Conservation (phyloP, 2,888 invertebrate genomes). For the Tipula lateralis region DNA sequence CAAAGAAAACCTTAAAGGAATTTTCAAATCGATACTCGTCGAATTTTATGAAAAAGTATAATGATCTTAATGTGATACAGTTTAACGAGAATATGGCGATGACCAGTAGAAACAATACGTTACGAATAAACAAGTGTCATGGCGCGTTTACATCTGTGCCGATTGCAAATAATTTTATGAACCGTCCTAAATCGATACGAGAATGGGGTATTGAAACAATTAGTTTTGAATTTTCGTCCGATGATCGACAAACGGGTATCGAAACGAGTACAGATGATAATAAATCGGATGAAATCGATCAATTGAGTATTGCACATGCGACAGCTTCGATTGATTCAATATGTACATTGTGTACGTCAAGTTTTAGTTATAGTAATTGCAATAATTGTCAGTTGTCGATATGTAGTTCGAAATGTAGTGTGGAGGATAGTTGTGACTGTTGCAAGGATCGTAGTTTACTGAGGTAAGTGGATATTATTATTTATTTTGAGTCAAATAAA, state of each 20-base stretch:
- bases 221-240: slow-evolving; percentile 44
- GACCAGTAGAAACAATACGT: slow-evolving; percentile 46
- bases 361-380: slow-evolving; percentile 48
- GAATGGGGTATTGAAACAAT: slow-evolving; percentile 41
- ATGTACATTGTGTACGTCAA: slow-evolving; percentile 48
- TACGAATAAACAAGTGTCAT: slow-evolving; percentile 40
- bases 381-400: slow-evolving; percentile 46
- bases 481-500: not conserved
- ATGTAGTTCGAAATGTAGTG: slow-evolving; percentile 47
- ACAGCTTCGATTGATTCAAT: slow-evolving; percentile 41
- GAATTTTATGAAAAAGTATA: slow-evolving; percentile 45
- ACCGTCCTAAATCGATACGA: slow-evolving; percentile 35
- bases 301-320: slow-evolving; percentile 35
- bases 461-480: slow-evolving; percentile 35
- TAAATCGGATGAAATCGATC: slow-evolving; percentile 33
- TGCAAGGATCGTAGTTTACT: slow-evolving; percentile 34
- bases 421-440: slow-evolving; percentile 40
- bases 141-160: slow-evolving; percentile 39
- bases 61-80: slow-evolving; percentile 46
- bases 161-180: slow-evolving; percentile 39
- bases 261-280: slow-evolving; percentile 32
- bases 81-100: slow-evolving; percentile 49
- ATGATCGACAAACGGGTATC: slow-evolving; percentile 36
- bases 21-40: slow-evolving; percentile 44
- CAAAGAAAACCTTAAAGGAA: slow-evolving; percentile 46